Percentiles rank a stretch among this genome's conserved stretches.
Conservation (phyloP, 2,113 vertebrate species). For the Colossoma macropomum region DNA sequence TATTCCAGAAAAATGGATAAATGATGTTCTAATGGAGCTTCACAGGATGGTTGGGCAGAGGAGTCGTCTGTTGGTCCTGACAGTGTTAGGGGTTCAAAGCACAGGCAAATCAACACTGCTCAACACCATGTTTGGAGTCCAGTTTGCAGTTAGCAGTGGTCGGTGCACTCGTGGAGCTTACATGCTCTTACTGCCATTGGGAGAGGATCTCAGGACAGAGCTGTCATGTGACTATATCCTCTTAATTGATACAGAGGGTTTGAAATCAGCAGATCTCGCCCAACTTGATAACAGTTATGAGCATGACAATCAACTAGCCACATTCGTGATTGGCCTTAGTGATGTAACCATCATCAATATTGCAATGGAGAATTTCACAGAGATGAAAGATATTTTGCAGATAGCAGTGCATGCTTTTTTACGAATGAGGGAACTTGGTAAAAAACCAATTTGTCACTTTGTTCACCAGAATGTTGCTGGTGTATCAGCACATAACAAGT, state of each 20-base stretch:
- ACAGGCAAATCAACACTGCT: slow-evolving; percentile 80
- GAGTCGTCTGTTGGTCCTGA: slow-evolving; percentile 63
- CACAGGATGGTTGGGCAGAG: slow-evolving; percentile 53
- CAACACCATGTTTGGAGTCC: slow-evolving; percentile 86
- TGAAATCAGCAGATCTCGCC: slow-evolving; percentile 59
- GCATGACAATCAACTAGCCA: slow-evolving; percentile 80
- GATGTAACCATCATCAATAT: slow-evolving; percentile 77
- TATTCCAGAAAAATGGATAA: slow-evolving; percentile 65
- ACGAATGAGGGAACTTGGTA: slow-evolving; percentile 70
- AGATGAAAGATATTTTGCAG: slow-evolving; percentile 69
- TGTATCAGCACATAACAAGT: slow-evolving; percentile 66
- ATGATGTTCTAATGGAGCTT: slow-evolving; percentile 63
- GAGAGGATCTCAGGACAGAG: slow-evolving; percentile 51
- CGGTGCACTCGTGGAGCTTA: slow-evolving; percentile 77
- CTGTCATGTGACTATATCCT: slow-evolving; percentile 70
- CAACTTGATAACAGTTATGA: slow-evolving; percentile 59
- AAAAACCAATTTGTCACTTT: slow-evolving; percentile 77
- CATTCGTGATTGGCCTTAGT: slow-evolving; percentile 80
- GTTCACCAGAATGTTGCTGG: slow-evolving; percentile 78
- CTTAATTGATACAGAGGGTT: slow-evolving; percentile 70
- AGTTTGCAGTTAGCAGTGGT: slow-evolving; percentile 78
- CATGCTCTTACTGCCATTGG: slow-evolving; percentile 64
- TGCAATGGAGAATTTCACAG: slow-evolving; percentile 58
- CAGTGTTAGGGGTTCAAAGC: slow-evolving; percentile 72
- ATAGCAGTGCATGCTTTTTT: slow-evolving; percentile 65